Conservation (phyloP, 2,113 vertebrate species). For the Herpetotheres cachinnans region DNA sequence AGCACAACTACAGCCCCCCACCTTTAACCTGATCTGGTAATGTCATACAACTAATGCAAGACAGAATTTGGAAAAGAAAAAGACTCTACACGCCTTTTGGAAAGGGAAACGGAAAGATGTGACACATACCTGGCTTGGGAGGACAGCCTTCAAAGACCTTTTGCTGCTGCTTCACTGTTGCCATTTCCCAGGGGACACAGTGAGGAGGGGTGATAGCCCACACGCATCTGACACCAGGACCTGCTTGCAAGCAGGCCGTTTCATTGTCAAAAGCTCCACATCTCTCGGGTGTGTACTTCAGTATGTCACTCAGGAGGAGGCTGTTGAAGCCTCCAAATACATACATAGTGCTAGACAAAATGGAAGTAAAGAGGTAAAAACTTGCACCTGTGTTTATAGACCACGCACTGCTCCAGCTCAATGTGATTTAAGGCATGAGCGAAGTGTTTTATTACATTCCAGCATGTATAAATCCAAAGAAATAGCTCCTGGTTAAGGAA, state of each 20-base stretch:
- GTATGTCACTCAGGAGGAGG: constrained; percentile 89
- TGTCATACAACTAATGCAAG: accelerated
- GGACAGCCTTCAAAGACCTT: constrained; percentile 75
- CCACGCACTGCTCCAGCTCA: accelerated
- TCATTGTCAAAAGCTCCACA: constrained; percentile 77
- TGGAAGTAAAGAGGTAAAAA: background rate
- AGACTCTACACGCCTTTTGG: accelerated
- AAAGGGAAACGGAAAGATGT: background rate
- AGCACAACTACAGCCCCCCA: background rate
- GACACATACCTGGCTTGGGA: constrained; percentile 78
- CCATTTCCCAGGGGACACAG: constrained; percentile 86
- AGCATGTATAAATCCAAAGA: background rate
- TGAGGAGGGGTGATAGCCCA: constrained; percentile 74
- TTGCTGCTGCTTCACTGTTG: constrained; percentile 47
- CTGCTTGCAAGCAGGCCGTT: constrained; percentile 70
- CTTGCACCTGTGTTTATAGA: accelerated
- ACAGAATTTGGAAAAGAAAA: background rate
- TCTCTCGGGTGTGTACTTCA: constrained; percentile 82
- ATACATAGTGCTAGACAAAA: constrained; percentile 85
- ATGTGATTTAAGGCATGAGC: background rate
- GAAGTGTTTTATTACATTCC: background rate
- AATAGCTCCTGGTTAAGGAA: background rate
- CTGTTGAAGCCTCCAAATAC: constrained; percentile 97
- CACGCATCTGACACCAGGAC: constrained; percentile 82
- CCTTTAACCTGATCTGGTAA: background rate